Evolutionary conservation across 2,797 vertebrate genomes (phyloP).

Genomic region (Pteropus rufus): DNA sequence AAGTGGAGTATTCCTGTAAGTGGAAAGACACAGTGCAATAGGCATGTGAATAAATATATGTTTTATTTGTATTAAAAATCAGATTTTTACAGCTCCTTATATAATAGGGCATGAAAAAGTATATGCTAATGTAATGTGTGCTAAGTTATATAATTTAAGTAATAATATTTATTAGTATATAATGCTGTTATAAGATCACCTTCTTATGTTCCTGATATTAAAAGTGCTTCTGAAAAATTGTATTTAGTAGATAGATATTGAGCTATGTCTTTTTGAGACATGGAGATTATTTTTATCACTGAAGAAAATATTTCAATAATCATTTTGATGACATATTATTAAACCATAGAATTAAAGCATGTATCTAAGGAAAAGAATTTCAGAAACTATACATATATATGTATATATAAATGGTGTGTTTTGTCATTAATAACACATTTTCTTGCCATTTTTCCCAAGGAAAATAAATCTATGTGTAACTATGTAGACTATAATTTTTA

Average conservation of each 20-base stretch:
- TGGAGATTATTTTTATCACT: background rate
- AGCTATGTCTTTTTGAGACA: background rate
- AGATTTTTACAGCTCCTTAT: background rate
- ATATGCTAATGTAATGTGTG: background rate
- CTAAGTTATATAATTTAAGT: background rate
- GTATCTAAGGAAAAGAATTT: background rate
- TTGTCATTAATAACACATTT: background rate
- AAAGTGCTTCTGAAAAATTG: background rate
- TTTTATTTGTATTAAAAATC: background rate
- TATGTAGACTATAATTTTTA: background rate
- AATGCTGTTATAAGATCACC: background rate
- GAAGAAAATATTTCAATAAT: background rate
- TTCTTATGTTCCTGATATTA: background rate
- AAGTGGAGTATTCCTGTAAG: background rate
- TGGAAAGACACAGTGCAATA: background rate
- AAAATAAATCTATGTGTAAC: background rate
- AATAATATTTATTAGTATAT: background rate
- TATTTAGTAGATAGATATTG: background rate
- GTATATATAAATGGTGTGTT: background rate
- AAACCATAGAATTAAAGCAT: background rate
- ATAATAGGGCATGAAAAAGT: background rate
- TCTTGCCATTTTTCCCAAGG: background rate
- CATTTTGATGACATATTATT: background rate
- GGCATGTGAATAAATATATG: background rate
- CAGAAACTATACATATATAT: background rate